These are phyloP conservation scores for Lathamus discolor DNA, from an alignment of 2,113 vertebrate species.

Conservation along the genomic window DNA sequence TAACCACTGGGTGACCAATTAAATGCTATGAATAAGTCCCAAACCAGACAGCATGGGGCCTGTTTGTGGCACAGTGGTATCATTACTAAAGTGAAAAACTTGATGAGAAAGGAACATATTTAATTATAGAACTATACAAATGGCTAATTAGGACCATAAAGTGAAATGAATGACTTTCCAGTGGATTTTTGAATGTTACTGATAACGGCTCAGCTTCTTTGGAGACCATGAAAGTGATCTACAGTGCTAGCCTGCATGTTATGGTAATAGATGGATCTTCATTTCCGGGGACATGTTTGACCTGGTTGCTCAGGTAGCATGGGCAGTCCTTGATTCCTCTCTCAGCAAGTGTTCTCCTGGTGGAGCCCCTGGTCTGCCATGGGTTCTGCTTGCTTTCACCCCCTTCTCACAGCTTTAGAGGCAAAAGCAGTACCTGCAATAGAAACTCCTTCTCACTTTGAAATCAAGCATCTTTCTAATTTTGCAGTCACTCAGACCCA, in stretches of 20 bases:
- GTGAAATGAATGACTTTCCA: conserved; percentile 87
- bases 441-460: conserved; percentile 52
- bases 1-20: conserved; percentile 91
- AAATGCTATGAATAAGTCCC: conserved; percentile 89
- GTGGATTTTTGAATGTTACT: conserved; percentile 84
- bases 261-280: conserved; percentile 79
- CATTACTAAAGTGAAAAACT: conserved; percentile 89
- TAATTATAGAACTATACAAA: conserved; percentile 90
- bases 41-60: conserved; percentile 87
- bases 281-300: conserved; percentile 77
- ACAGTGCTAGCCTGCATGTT: conserved; percentile 56
- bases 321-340: conserved; percentile 75
- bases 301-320: conserved; percentile 87
- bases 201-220: conserved; percentile 82
- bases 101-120: conserved; percentile 89
- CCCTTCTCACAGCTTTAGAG: conserved; percentile 66
- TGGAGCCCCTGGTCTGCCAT: conserved; percentile 71
- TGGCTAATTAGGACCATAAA: conserved; percentile 88
- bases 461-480: conserved; percentile 56
- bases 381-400: conserved; percentile 74
- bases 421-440: conserved; percentile 61
- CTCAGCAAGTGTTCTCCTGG: conserved; percentile 73
- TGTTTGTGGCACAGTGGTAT: conserved; percentile 89
- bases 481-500: conserved; percentile 37
- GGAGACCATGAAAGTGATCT: conserved; percentile 84